Conservation (phyloP, 2,797 vertebrate species). For the Peromyscus aztecus region DNA sequence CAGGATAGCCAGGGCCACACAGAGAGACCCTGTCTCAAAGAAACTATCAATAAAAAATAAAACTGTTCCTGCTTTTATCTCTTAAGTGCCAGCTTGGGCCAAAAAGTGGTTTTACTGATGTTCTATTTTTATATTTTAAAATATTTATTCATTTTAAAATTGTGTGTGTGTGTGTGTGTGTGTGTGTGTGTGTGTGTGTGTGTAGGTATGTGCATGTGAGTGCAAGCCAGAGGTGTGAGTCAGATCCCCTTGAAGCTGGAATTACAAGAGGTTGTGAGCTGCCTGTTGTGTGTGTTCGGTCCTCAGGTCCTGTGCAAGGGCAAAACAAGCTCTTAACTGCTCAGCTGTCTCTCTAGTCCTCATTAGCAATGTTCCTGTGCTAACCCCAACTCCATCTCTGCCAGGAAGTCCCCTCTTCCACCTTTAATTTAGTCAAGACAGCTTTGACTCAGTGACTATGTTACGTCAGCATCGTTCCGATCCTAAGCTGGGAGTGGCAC, state of each 20-base stretch:
- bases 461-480: not conserved
- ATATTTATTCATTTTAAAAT: not conserved
- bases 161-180: not conserved
- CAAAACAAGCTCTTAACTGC: not conserved
- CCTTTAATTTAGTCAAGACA: not conserved
- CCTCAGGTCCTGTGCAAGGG: not conserved
- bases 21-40: not conserved
- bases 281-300: not conserved
- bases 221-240: not conserved
- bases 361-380: not conserved
- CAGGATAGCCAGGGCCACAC: not conserved
- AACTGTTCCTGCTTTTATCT: not conserved
- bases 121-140: not conserved
- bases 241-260: not conserved
- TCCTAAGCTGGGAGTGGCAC: not conserved
- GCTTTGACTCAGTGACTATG: not conserved
- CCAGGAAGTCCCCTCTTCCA: not conserved
- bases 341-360: not conserved
- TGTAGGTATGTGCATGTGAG: not conserved
- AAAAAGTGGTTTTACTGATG: not conserved
- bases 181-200: not conserved
- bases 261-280: not conserved
- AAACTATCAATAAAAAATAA: not conserved
- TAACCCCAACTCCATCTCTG: not conserved
- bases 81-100: not conserved